Evolutionary conservation across 2,888 invertebrate genomes (phyloP).

Genomic region (Lepidonotus clava): DNA sequence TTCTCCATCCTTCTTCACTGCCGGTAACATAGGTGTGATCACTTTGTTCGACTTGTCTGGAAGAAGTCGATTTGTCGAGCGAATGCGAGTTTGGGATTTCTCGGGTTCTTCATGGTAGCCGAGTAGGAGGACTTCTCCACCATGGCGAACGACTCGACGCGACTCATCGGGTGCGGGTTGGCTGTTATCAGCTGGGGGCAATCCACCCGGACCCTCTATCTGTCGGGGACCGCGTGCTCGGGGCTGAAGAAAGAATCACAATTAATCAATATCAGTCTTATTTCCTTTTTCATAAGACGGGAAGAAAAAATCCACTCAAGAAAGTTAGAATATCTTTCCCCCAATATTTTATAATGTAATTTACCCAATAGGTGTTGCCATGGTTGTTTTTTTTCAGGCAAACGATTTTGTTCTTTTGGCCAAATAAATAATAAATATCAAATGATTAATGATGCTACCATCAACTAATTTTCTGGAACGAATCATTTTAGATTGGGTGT

Average conservation of each 20-base stretch:
- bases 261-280: no score
- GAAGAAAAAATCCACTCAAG: no score
- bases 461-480: no score
- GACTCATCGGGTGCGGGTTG: constrained; percentile 23
- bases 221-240: constrained; percentile 30
- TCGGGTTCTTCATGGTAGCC: constrained; percentile 79
- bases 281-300: no score
- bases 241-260: constrained; percentile 55
- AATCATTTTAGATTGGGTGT: no score
- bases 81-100: constrained; percentile 69
- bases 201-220: constrained; percentile 58
- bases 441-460: no score
- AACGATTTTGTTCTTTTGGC: no score
- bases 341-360: no score
- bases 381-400: no score
- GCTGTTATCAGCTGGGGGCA: constrained; percentile 29
- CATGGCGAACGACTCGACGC: constrained; percentile 66
- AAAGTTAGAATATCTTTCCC: no score
- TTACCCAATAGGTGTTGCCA: no score
- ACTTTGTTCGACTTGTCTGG: constrained; percentile 61
- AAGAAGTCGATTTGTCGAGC: constrained; percentile 71
- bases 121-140: constrained; percentile 68
- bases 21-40: background rate
- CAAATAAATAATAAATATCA: no score
- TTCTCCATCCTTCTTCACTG: background rate